Percentiles rank a stretch among this genome's conserved stretches.
Evolutionary conservation across 1,140 invertebrate genomes (phyloP).

Genomic region (Elysia chlorotica): DNA sequence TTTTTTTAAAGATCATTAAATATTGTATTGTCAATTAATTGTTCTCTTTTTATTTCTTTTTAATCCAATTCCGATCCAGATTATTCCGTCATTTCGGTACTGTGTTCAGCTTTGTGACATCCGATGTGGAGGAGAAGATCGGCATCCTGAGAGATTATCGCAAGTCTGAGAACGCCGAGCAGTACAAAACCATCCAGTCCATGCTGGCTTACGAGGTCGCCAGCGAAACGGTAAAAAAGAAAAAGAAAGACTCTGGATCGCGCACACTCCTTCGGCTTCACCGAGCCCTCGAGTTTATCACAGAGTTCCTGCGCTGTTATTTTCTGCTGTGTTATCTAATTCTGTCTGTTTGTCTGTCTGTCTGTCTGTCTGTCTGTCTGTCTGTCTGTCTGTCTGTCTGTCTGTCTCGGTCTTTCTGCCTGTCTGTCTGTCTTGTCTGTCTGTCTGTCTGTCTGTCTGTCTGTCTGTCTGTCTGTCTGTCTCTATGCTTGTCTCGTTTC

Average conservation of each 20-base stretch:
- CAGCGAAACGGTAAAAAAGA: conserved; percentile 69
- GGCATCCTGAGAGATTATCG: conserved; percentile 75
- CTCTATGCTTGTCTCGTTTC: no score
- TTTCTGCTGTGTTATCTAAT: no score
- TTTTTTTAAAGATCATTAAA: no score
- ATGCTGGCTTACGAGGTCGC: conserved; percentile 89
- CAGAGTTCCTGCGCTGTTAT: conserved; percentile 81
- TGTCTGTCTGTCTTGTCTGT: background rate
- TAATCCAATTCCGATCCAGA: conserved; percentile 65
- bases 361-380: background rate
- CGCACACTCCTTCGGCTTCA: conserved; percentile 87
- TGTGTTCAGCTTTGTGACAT: conserved; percentile 89
- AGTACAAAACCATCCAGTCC: conserved; percentile 78
- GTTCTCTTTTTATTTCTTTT: background rate
- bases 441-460: background rate
- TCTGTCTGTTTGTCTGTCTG: no score
- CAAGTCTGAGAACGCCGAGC: conserved; percentile 66
- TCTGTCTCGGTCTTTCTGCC: background rate
- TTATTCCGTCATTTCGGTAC: conserved; percentile 87
- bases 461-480: background rate
- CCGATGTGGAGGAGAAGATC: conserved; percentile 87
- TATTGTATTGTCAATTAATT: background rate
- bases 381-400: background rate
- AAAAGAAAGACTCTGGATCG: conserved; percentile 59
- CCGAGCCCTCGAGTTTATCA: conserved; percentile 90